A percentile compares a stretch with the other conserved stretches of the same genome.
phyloP scores from a whole-genome alignment of 1,140 invertebrate genomes.

The Leptinotarsa texana region DNA sequence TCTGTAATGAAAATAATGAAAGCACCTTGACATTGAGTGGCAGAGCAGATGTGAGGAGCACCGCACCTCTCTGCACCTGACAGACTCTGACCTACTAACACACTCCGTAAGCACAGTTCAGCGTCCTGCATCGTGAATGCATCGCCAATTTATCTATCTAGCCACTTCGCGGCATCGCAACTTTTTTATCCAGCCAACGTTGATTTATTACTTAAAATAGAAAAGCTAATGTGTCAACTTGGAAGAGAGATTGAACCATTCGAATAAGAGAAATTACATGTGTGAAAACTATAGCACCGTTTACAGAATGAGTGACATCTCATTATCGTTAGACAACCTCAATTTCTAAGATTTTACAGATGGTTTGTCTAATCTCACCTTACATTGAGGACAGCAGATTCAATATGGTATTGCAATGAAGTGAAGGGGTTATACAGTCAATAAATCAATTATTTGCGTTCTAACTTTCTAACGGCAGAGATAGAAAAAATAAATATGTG shows the following conservation, averaged over 20 bases:
- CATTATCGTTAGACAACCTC: slow-evolving; percentile 5
- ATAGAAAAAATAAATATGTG: too few relatives aligned
- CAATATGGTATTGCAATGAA: not conserved
- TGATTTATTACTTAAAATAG: slow-evolving; percentile 9
- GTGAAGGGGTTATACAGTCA: not conserved
- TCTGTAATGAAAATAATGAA: slow-evolving; percentile 49
- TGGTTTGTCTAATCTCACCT: not conserved
- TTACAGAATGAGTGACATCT: not conserved
- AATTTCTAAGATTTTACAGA: not conserved
- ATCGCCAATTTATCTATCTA: slow-evolving; percentile 4
- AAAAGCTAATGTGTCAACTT: slow-evolving; percentile 9
- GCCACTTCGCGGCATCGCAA: not conserved
- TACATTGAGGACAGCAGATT: not conserved
- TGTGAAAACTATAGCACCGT: slow-evolving; percentile 4
- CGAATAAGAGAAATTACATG: slow-evolving; percentile 9
- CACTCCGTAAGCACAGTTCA: slow-evolving; percentile 49
- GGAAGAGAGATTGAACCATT: slow-evolving; percentile 4
- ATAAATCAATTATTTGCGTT: not conserved
- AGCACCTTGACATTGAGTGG: slow-evolving; percentile 40
- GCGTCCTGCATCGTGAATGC: slow-evolving; percentile 35
- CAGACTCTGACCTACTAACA: slow-evolving; percentile 54
- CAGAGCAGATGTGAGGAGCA: slow-evolving; percentile 19
- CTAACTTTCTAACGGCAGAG: not conserved
- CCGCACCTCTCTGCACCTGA: slow-evolving; percentile 43
- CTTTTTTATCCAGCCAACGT: slow-evolving; percentile 4